Evolutionary conservation across 2,888 invertebrate genomes (phyloP).

Genomic region (Cybosia mesomella): DNA sequence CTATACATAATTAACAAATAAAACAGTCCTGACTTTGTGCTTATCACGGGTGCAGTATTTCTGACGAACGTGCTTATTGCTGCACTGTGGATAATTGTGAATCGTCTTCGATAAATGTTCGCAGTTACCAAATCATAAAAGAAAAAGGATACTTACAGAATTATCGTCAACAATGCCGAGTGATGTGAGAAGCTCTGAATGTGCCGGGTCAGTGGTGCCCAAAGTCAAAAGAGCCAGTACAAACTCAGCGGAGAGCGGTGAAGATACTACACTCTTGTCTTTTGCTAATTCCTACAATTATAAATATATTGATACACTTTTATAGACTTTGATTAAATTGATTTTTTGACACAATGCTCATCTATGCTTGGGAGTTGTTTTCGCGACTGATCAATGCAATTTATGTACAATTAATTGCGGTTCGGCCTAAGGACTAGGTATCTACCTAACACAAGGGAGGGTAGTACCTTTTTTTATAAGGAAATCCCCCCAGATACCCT

Average conservation of each 20-base stretch:
- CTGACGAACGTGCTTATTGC: too few relatives aligned
- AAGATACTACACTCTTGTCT: constrained; percentile 77
- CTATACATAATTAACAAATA: too few relatives aligned
- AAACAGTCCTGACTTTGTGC: too few relatives aligned
- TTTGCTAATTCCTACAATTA: constrained; percentile 73
- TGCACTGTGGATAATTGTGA: background rate
- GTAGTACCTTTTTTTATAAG: too few relatives aligned
- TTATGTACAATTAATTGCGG: too few relatives aligned
- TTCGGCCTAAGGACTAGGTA: too few relatives aligned
- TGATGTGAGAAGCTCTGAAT: constrained; percentile 68
- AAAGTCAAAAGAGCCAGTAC: constrained; percentile 77
- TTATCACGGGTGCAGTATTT: too few relatives aligned
- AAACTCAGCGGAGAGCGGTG: constrained; percentile 83
- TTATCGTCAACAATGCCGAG: constrained; percentile 73
- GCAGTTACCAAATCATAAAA: background rate
- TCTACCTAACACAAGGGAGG: too few relatives aligned
- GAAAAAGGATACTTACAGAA: constrained; percentile 62
- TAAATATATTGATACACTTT: background rate
- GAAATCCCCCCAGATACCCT: too few relatives aligned
- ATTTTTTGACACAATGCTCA: too few relatives aligned
- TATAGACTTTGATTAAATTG: background rate
- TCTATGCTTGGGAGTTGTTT: too few relatives aligned
- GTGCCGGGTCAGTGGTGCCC: constrained; percentile 73
- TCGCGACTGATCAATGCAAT: too few relatives aligned
- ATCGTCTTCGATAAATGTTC: background rate